phyloP scores from a whole-genome alignment of 1,140 invertebrate genomes.

The Melanaphis sacchari region DNA sequence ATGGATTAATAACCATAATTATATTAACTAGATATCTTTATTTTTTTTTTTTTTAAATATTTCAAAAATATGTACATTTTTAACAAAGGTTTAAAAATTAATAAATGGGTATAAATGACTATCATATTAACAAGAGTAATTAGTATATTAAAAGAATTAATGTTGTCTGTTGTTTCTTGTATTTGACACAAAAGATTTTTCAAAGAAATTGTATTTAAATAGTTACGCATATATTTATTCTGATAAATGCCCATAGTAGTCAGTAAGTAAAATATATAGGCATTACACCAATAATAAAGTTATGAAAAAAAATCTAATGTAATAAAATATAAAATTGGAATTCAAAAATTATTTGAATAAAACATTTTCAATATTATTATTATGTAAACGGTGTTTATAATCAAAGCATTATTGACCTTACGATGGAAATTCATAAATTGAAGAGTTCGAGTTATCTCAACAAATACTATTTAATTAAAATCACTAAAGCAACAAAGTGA shows the following conservation, averaged over 20 bases:
- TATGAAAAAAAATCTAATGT: not conserved
- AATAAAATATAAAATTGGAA: not conserved
- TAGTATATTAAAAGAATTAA: not conserved
- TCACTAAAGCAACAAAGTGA: not conserved
- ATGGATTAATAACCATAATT: not conserved
- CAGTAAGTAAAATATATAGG: not conserved
- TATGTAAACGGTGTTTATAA: not conserved
- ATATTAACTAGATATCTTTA: not conserved
- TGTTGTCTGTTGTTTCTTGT: not conserved
- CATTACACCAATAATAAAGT: not conserved
- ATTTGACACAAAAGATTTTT: not conserved
- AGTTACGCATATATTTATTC: not conserved
- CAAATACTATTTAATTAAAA: conserved; percentile 20
- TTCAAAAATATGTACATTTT: not conserved
- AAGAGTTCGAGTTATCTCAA: not conserved
- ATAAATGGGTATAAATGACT: not conserved
- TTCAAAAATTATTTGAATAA: not conserved
- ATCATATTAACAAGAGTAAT: not conserved
- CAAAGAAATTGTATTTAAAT: not conserved
- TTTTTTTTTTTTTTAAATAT: not conserved
- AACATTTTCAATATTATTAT: not conserved
- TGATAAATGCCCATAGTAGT: not conserved
- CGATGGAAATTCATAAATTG: not conserved
- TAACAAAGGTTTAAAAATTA: not conserved
- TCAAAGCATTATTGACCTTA: not conserved